Percentiles rank a stretch among this genome's conserved stretches.
These are phyloP conservation scores for Tenthredo scrophulariae DNA, from an alignment of 2,888 invertebrate species.

Conservation along the genomic window DNA sequence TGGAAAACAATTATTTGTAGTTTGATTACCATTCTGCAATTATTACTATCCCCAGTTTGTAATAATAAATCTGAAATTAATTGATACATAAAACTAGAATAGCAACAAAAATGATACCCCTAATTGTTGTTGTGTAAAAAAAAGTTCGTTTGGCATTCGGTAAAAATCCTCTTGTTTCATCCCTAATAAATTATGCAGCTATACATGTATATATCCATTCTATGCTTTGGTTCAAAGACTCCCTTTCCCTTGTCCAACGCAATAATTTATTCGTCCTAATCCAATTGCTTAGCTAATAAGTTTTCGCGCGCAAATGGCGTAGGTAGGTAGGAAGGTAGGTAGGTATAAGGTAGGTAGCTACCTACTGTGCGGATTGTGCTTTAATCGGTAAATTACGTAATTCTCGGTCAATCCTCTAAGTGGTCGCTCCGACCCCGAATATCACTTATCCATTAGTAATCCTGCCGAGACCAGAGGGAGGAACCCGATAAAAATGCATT, in stretches of 20 bases:
- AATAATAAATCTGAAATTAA: not conserved
- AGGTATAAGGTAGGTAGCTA: not conserved
- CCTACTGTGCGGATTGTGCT: slow-evolving; percentile 11
- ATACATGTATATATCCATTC: not conserved
- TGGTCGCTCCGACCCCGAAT: slow-evolving; percentile 6
- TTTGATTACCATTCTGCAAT: slow-evolving; percentile 27
- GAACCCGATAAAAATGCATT: not conserved
- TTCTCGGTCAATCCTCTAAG: slow-evolving; percentile 47
- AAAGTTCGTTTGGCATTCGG: not conserved
- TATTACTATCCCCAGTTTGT: not conserved
- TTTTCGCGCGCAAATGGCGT: slow-evolving; percentile 36
- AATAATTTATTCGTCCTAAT: slow-evolving; percentile 48
- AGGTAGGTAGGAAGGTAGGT: not conserved
- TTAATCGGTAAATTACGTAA: slow-evolving; percentile 47
- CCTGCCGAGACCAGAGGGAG: not conserved
- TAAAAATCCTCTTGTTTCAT: slow-evolving; percentile 14
- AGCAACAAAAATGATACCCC: not conserved
- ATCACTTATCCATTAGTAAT: slow-evolving; percentile 36
- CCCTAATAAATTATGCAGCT: slow-evolving; percentile 3
- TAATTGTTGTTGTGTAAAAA: not conserved
- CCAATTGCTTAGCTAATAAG: slow-evolving; percentile 52
- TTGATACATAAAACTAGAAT: not conserved
- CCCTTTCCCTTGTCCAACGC: slow-evolving; percentile 20
- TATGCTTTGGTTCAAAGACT: slow-evolving; percentile 17
- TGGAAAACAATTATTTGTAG: slow-evolving; percentile 8